Evolutionary conservation across 2,888 invertebrate species (phyloP).

Genomic region (Kuschelorhynchus macadamiae): DNA sequence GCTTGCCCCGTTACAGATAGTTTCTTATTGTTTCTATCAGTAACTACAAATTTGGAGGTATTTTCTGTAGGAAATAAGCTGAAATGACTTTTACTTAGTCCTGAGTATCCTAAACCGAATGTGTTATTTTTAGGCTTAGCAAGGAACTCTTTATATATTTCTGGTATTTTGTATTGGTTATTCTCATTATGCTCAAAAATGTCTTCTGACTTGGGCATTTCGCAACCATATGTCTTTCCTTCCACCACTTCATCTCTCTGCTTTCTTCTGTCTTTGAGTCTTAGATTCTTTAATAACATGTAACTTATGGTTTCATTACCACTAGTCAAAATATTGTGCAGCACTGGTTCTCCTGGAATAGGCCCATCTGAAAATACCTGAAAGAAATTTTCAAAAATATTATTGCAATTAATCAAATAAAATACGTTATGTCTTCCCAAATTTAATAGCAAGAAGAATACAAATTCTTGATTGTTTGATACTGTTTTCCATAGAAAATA

Average conservation of each 20-base stretch:
- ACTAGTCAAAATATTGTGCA: constrained; percentile 79
- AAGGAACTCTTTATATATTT: constrained; percentile 84
- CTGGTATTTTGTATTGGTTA: constrained; percentile 80
- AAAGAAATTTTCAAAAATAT: constrained; percentile 8
- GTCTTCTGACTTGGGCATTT: constrained; percentile 64
- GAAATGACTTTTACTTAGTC: constrained; percentile 74
- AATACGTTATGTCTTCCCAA: too few species aligned
- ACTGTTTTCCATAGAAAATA: too few species aligned
- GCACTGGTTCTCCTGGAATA: constrained; percentile 78
- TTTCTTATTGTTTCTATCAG: constrained; percentile 75
- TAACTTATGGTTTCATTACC: constrained; percentile 92
- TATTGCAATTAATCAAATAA: too few species aligned
- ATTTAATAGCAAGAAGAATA: too few species aligned
- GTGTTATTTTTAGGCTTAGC: constrained; percentile 84
- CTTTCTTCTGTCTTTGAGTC: constrained; percentile 63
- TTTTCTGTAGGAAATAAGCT: constrained; percentile 71
- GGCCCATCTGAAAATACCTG: constrained; percentile 64
- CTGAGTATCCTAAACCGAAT: constrained; percentile 85
- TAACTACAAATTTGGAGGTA: constrained; percentile 70
- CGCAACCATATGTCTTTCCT: constrained; percentile 71
- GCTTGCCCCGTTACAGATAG: constrained; percentile 85
- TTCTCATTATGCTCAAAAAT: constrained; percentile 68
- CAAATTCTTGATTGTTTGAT: too few species aligned
- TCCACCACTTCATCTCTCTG: constrained; percentile 29
- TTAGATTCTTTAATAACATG: constrained; percentile 88